A percentile compares a stretch with the other conserved stretches of the same genome.
phyloP scores from a whole-genome alignment of 2,113 vertebrate species.

The Haemorhous mexicanus region DNA sequence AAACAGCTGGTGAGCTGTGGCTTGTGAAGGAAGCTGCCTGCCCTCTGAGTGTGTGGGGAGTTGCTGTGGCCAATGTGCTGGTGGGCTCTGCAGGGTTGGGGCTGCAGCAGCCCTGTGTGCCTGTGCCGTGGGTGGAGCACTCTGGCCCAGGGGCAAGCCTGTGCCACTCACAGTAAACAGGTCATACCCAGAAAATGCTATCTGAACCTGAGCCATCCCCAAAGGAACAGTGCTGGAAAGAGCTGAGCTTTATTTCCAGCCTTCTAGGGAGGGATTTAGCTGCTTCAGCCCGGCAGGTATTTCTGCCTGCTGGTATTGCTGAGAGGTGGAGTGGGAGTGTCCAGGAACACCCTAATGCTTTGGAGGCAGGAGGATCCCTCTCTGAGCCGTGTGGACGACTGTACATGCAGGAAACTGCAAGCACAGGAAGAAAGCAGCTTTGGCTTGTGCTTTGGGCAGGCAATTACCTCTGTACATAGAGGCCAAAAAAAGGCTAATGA shows the following conservation, averaged over 20 bases:
- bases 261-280: neutral
- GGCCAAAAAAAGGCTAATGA: neutral
- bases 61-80: accelerated
- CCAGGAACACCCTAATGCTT: neutral
- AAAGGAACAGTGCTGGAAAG: neutral
- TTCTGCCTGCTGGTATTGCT: neutral
- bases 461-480: neutral
- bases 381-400: neutral
- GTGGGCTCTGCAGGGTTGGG: neutral
- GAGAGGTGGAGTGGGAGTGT: neutral
- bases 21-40: neutral
- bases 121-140: neutral
- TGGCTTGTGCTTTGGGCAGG: neutral
- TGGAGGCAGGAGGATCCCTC: neutral
- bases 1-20: neutral
- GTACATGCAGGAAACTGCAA: neutral
- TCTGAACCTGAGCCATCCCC: neutral
- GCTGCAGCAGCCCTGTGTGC: neutral
- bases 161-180: neutral
- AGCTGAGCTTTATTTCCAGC: neutral
- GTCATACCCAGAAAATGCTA: neutral
- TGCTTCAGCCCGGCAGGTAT: neutral
- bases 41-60: neutral
- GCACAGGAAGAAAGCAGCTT: neutral
- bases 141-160: neutral